Evolutionary conservation across 2,888 invertebrate genomes (phyloP).

Genomic region (Chrysodeixis includens): DNA sequence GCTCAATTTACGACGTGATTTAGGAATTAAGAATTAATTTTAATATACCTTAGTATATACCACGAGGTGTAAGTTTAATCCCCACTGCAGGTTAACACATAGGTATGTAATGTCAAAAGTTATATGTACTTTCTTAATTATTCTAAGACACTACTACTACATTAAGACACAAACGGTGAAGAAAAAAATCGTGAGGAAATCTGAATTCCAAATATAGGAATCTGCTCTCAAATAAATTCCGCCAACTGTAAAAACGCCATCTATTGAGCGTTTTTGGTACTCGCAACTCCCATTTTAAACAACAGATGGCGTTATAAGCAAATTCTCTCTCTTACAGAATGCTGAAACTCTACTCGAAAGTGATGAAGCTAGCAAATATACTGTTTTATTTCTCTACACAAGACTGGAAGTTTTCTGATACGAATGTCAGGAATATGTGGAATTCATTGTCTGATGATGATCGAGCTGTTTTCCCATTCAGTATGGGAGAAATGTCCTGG

Average conservation of each 20-base stretch:
- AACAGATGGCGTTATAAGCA: slow-evolving; percentile 5
- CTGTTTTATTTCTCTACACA: slow-evolving; percentile 94
- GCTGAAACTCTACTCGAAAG: slow-evolving; percentile 92
- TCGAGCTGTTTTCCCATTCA: slow-evolving; percentile 91
- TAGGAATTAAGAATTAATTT: no score
- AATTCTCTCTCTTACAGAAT: slow-evolving; percentile 87
- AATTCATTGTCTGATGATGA: slow-evolving; percentile 89
- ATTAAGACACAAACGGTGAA: no score
- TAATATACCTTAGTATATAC: no score
- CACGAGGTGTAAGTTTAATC: no score
- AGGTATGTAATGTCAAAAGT: no score
- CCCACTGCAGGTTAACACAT: no score
- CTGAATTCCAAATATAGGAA: no score
- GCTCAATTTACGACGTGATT: not conserved
- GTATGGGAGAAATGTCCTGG: slow-evolving; percentile 93
- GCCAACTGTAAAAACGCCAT: not conserved
- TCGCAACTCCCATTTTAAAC: not conserved
- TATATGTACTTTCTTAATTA: no score
- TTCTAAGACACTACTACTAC: no score
- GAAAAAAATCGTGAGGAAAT: no score
- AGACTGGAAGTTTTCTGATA: slow-evolving; percentile 93
- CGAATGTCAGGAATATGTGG: slow-evolving; percentile 90
- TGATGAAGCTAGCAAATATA: slow-evolving; percentile 92
- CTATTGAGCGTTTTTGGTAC: not conserved
- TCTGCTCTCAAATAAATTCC: no score